phyloP scores from a whole-genome alignment of 2,888 invertebrate species.

The Clanis bilineata region DNA sequence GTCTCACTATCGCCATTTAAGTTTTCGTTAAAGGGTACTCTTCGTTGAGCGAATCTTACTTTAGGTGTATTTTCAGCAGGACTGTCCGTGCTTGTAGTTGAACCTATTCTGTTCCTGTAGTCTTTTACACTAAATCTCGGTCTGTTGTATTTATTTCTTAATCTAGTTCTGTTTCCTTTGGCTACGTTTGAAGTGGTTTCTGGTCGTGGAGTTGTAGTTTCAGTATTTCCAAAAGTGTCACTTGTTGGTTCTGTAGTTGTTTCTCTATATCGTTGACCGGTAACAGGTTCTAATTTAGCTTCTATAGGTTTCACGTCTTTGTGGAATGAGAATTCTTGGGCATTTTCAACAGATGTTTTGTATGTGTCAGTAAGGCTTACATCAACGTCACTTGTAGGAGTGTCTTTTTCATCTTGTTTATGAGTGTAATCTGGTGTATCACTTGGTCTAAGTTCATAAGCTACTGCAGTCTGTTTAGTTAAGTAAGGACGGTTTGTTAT shows the following conservation, averaged over 20 bases:
- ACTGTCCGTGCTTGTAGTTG: constrained; percentile 76
- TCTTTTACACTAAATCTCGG: constrained; percentile 90
- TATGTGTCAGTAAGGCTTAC: constrained; percentile 60
- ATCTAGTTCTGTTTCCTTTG: constrained; percentile 59
- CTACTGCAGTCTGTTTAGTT: constrained; percentile 44
- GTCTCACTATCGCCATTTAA: constrained; percentile 59
- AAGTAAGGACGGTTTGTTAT: constrained; percentile 65
- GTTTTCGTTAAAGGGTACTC: constrained; percentile 64
- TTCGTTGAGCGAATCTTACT: constrained; percentile 74
- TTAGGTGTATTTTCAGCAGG: constrained; percentile 59
- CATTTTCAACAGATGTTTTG: constrained; percentile 49
- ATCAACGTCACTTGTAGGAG: constrained; percentile 76
- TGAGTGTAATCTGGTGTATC: constrained; percentile 72
- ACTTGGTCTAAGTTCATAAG: constrained; percentile 52
- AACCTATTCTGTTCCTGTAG: constrained; percentile 85
- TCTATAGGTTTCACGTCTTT: constrained; percentile 72
- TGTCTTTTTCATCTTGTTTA: constrained; percentile 79
- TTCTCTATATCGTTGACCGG: constrained; percentile 39
- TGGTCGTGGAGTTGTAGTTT: constrained; percentile 54
- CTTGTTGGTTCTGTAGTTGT: constrained; percentile 52
- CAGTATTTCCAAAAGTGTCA: constrained; percentile 36
- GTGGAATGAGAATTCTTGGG: constrained; percentile 69
- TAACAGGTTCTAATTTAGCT: constrained; percentile 57
- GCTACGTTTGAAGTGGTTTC: constrained; percentile 54
- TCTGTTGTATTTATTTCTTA: constrained; percentile 83